Percentiles rank a stretch among this genome's conserved stretches.
Conservation (phyloP, 2,113 vertebrate genomes). For the Stomatorhinus ivindoensis region DNA sequence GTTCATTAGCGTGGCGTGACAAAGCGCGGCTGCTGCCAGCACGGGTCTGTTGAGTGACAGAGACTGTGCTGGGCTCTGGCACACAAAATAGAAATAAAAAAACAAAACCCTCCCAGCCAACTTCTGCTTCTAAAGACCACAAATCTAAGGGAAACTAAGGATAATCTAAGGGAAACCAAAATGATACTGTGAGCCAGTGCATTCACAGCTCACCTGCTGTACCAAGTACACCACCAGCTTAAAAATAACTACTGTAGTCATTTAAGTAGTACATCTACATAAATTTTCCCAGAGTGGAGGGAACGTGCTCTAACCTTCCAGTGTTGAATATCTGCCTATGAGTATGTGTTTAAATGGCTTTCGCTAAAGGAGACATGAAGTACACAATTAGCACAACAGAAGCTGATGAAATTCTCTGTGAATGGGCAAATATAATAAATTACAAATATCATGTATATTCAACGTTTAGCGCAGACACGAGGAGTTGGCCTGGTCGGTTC, state of each 20-base stretch:
- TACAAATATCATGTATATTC: background rate
- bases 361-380: background rate
- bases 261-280: background rate
- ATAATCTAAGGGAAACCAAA: background rate
- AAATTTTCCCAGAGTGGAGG: background rate
- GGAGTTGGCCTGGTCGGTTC: background rate
- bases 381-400: background rate
- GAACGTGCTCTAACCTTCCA: background rate
- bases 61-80: slow-evolving; percentile 34
- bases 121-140: background rate
- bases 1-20: slow-evolving; percentile 61
- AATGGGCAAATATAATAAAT: background rate
- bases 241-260: background rate
- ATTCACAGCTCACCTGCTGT: background rate
- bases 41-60: slow-evolving; percentile 58
- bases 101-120: background rate
- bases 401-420: background rate
- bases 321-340: background rate
- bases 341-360: background rate
- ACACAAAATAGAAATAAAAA: background rate
- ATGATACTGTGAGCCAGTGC: background rate
- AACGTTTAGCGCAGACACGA: background rate
- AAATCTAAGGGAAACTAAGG: background rate
- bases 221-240: background rate
- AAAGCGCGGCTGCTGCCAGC: slow-evolving; percentile 33